Evolutionary conservation across 2,113 vertebrate genomes (phyloP).

Genomic region (Nothoprocta pentlandii): DNA sequence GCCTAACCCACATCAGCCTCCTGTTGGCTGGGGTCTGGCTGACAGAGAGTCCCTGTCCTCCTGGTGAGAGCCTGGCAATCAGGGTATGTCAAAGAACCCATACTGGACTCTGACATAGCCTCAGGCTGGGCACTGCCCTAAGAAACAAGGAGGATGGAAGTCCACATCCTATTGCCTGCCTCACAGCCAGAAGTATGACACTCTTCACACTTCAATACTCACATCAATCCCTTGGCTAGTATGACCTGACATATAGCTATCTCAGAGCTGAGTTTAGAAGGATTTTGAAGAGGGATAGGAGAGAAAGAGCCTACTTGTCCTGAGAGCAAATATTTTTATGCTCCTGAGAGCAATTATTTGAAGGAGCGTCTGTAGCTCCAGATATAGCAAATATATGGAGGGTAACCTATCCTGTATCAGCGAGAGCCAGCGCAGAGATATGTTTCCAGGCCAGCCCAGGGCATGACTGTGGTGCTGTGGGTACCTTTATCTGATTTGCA

Average conservation of each 20-base stretch:
- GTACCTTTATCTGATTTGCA: not conserved
- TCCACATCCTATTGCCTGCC: not conserved
- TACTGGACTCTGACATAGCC: not conserved
- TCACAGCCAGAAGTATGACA: no score
- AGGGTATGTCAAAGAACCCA: no score
- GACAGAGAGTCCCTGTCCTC: not conserved
- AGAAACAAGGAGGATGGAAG: not conserved
- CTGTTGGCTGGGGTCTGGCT: not conserved
- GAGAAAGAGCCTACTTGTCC: not conserved
- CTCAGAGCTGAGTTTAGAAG: not conserved
- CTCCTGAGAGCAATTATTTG: not conserved
- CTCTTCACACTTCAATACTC: no score
- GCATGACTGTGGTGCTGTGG: not conserved
- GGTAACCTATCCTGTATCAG: not conserved
- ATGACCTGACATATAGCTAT: not conserved
- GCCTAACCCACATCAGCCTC: not conserved
- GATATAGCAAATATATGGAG: not conserved
- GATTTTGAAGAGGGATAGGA: not conserved
- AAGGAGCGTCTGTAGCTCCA: no score
- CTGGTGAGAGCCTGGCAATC: not conserved
- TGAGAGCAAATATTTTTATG: not conserved
- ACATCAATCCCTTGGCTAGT: not conserved
- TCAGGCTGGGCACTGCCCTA: not conserved
- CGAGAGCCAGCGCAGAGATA: not conserved
- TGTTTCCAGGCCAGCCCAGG: rapidly evolving